phyloP scores from a whole-genome alignment of 2,113 vertebrate genomes.

The Alectura lathami region DNA sequence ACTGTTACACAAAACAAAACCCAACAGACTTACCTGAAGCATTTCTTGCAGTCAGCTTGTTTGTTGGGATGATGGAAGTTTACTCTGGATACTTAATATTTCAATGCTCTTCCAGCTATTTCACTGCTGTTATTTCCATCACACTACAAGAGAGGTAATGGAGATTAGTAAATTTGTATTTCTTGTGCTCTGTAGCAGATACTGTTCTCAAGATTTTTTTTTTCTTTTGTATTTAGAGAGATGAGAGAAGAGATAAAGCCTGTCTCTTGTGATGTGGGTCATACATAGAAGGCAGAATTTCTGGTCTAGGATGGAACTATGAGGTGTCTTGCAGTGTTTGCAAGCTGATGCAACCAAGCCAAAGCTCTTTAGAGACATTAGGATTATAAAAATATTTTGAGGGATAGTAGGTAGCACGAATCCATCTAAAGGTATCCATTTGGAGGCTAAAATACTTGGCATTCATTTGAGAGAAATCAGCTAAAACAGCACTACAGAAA shows the following conservation, averaged over 20 bases:
- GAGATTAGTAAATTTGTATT: conserved; percentile 10
- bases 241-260: neutral
- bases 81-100: conserved; percentile 6
- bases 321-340: conserved; percentile 27
- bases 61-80: conserved; percentile 20
- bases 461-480: neutral
- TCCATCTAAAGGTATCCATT: neutral
- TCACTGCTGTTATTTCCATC: neutral
- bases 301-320: conserved; percentile 33
- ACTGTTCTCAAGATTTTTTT: conserved; percentile 14
- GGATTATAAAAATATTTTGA: neutral
- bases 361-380: conserved; percentile 14
- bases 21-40: neutral
- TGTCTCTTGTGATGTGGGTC: neutral
- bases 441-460: neutral
- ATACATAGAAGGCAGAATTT: conserved; percentile 15
- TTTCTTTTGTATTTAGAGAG: conserved; percentile 3
- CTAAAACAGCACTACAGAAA: neutral
- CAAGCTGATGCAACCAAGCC: conserved; percentile 26
- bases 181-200: conserved; percentile 30
- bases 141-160: neutral
- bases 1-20: neutral
- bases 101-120: neutral
- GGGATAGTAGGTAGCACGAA: neutral
- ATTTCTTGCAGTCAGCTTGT: conserved; percentile 3